Base-by-base conservation (phyloP, 1,140 invertebrate genomes). In the Physella acuta region DNA sequence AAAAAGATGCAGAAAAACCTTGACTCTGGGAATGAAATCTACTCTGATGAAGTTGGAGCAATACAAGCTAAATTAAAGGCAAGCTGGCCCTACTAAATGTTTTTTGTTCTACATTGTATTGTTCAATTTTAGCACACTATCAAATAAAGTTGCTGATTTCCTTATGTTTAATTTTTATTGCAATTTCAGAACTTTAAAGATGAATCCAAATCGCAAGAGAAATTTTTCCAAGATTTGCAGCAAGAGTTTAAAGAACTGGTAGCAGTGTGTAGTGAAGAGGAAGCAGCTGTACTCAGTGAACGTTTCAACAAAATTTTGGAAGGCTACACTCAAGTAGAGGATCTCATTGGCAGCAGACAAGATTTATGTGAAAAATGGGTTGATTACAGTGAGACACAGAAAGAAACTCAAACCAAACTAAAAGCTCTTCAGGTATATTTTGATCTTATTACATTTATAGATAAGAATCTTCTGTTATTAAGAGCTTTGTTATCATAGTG, bases 331-430 rank as follows among this genome's bases (percentile, higher is more conserved):
- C 81, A 81, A 71, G 73, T 83, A n/a, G 81, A 85, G 55, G 82
- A 86, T 53, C 56, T 82, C 5, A 73, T 88, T 75, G 88, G 89
- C 24, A 87, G 93, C 14, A 91, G 93, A 79, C 89, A 90, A 26
- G 90, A 91, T 71, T 86, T 96, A 66, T 84, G 95, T 30, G 90
- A 94, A 80, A 92, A 92, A 73, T 95, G 93, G 92, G 88, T 88
- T 0, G 92, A 94, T 73, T 87, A 95, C 33, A 90, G 90, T 51
- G 74, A 68, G 68, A 94, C 92, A 91, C 89, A 92, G 72, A 88
- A 91, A 71, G 92, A 94, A 71, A 89, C 90, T n/a, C 89, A 89
- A 68, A 91, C 24, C 1, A 61, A 60, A n/a, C 3, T 60, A 1
- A 60, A 60, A 60, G 58, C 31, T 36, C 37, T 60, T 11, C 58